Evolutionary conservation across 2,797 vertebrate genomes (phyloP).

Genomic region (Calcarius lapponicus): DNA sequence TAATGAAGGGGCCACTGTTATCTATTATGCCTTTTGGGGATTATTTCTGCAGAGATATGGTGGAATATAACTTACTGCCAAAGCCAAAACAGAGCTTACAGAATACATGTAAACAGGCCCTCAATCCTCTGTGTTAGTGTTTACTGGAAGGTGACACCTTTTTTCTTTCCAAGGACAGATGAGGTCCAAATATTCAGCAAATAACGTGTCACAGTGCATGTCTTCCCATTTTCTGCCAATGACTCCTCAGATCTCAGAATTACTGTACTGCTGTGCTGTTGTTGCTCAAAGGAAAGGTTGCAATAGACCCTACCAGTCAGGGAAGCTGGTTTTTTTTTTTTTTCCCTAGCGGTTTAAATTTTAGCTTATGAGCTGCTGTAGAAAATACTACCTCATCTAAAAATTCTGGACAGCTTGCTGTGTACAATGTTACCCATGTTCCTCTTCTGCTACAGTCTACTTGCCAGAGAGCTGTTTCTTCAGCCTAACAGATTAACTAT

Average conservation of each 20-base stretch:
- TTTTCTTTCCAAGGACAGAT: neutral
- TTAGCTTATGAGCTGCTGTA: neutral
- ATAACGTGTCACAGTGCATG: fast-evolving
- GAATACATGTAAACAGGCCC: neutral
- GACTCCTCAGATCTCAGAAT: neutral
- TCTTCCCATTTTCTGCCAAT: neutral
- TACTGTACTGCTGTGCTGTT: neutral
- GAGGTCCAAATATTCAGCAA: neutral
- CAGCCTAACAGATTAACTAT: neutral
- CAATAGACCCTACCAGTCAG: neutral
- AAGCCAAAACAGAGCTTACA: neutral
- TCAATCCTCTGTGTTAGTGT: neutral
- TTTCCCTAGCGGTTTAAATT: neutral
- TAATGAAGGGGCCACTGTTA: neutral
- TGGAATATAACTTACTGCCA: neutral
- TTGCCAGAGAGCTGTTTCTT: neutral
- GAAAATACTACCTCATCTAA: neutral
- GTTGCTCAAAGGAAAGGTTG: neutral
- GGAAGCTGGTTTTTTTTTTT: neutral
- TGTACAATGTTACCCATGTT: neutral
- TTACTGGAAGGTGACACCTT: neutral
- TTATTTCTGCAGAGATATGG: neutral
- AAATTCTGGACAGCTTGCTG: neutral
- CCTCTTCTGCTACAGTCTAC: neutral
- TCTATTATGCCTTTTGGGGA: neutral